Evolutionary conservation across 2,888 invertebrate genomes (phyloP), one percentile per base, ranked within the genome.

Genomic region (Oxycera nigricornis): DNA sequence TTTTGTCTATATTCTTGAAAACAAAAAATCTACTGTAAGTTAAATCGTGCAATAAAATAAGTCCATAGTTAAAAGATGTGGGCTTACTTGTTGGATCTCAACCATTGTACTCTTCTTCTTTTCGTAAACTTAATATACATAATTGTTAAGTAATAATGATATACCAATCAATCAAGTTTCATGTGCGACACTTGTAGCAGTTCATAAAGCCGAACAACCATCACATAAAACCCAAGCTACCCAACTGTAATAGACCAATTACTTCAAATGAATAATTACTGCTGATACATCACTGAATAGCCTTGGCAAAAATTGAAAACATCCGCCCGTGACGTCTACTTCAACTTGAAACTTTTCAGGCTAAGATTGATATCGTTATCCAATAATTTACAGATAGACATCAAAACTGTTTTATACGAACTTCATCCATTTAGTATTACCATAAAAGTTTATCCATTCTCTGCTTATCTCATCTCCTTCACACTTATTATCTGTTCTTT

Each of bases 331-430:
- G 46, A 24, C 20, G 6, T 11, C 22, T 55, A 0, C 31, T 52
- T 17, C 30, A 55, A 30, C 31, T 70, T 52, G n/a, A 11, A 65
- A 39, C n/a, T 50, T 1, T 50, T 68, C 20, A 17, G 14, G 6
- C 30, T 22, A 35, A 70, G 52, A 55, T 55, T 30, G 9, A 55
- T 70, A 70, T 55, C 52, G 55, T 50, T 50, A 30, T 22, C 70
- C 26, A 20, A 70, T 55, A 52, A 52, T 70, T 70, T 35, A 70
- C 30, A 70, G 72, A 75, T 75, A 72, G 65, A 72, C 31, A 72
- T 75, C 74, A 72, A 65, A 75, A 75, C 72, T 72, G 74, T 59
- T 75, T 75, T 65, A 75, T 72, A 30, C 24, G 70, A 55, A 65
- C 52, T 39, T 52, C 57, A 55, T 75, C 72, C 74, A 75, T 75